Conservation (phyloP, 2,113 vertebrate genomes). For the Python bivittatus region DNA sequence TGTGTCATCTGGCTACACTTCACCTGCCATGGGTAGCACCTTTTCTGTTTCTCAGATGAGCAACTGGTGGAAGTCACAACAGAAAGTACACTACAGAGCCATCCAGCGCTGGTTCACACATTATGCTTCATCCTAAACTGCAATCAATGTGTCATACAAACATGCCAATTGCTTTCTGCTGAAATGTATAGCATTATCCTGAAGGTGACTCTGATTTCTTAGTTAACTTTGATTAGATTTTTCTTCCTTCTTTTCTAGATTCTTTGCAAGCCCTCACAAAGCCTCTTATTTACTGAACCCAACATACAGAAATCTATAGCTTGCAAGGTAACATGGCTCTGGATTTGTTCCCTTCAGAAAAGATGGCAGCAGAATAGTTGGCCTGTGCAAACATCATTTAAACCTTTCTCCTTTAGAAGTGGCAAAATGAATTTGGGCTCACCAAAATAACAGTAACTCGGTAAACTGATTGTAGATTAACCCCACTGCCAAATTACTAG, state of each 20-base stretch:
- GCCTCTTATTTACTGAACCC: not conserved
- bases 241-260: not conserved
- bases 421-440: not conserved
- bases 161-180: not conserved
- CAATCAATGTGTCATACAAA: not conserved
- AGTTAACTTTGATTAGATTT: not conserved
- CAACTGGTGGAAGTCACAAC: not conserved
- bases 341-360: not conserved
- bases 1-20: not conserved
- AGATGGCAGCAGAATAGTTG: not conserved
- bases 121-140: not conserved
- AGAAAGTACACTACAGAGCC: not conserved
- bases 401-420: not conserved
- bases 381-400: not conserved
- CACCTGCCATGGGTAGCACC: not conserved
- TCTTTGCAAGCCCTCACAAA: not conserved
- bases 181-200: not conserved
- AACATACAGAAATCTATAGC: not conserved
- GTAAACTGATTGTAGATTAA: not conserved
- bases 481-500: not conserved
- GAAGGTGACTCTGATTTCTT: not conserved
- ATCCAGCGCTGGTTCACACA: not conserved
- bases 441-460: not conserved
- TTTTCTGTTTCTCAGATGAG: not conserved
- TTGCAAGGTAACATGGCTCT: not conserved